phyloP scores from a whole-genome alignment of 35 echinoderm and acorn worm species.

The Hemicentrotus pulcherrimus region DNA sequence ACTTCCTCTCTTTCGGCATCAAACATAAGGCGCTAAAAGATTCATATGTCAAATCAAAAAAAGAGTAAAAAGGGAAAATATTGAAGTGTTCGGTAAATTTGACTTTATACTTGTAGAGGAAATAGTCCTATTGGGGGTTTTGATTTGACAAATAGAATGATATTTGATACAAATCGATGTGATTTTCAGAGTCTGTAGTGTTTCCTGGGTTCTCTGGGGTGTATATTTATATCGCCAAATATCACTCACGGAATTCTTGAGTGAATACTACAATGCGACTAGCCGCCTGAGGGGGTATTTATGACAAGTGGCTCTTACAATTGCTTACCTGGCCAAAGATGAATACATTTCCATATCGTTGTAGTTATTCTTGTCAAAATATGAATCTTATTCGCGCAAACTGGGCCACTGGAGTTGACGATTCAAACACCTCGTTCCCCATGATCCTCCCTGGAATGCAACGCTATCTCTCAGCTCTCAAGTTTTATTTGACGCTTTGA shows the following conservation, averaged over 20 bases:
- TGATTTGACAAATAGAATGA: slow-evolving; percentile 37
- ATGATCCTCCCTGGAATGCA: not conserved
- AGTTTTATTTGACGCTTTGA: not conserved
- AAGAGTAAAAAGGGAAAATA: not conserved
- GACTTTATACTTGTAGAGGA: not conserved
- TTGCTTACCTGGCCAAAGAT: slow-evolving; percentile 25
- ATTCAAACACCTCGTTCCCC: not conserved
- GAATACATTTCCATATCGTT: slow-evolving; percentile 45
- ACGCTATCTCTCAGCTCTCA: not conserved
- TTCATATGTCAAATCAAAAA: not conserved
- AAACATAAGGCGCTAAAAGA: slow-evolving; percentile 4
- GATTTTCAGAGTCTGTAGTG: slow-evolving; percentile 12
- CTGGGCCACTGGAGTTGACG: not conserved
- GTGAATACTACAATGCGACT: slow-evolving; percentile 46
- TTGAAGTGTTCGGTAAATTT: not conserved
- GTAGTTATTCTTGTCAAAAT: slow-evolving; percentile 35
- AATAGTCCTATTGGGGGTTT: slow-evolving; percentile 16
- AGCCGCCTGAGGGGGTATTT: slow-evolving; percentile 36
- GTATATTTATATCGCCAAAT: not conserved
- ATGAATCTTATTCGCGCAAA: slow-evolving; percentile 15
- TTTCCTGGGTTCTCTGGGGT: not conserved
- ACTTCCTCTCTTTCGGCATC: not conserved
- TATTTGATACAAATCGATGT: slow-evolving; percentile 24
- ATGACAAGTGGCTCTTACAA: slow-evolving; percentile 16
- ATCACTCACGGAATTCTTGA: slow-evolving; percentile 30